These are phyloP conservation scores for Rhagonycha lutea DNA, from an alignment of 2,888 invertebrate species.

Conservation along the genomic window DNA sequence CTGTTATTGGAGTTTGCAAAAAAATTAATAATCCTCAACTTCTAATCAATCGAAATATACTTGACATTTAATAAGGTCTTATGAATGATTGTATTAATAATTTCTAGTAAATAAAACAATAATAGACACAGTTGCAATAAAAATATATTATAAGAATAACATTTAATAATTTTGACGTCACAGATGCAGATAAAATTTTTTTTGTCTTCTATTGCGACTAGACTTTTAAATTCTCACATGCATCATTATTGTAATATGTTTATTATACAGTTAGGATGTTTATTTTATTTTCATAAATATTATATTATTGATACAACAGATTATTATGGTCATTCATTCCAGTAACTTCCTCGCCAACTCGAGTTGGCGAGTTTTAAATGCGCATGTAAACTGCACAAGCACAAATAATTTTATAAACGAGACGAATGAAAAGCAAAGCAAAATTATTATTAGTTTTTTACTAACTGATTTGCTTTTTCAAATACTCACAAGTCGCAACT, in stretches of 20 bases:
- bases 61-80: neutral
- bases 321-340: neutral
- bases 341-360: neutral
- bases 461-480: no score
- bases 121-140: neutral
- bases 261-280: neutral
- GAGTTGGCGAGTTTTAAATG: no score
- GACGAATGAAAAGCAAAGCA: no score
- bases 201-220: neutral
- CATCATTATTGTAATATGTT: neutral
- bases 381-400: no score
- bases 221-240: neutral
- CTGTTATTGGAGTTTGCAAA: neutral
- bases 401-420: no score
- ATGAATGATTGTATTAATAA: neutral
- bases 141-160: neutral
- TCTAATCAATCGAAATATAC: neutral
- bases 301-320: neutral
- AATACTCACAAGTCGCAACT: no score
- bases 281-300: neutral
- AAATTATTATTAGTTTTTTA: no score
- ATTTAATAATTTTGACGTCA: neutral
- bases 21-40: neutral
- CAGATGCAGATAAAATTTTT: neutral
- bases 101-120: neutral